Conservation (phyloP, 2,797 vertebrate species). For the Micromesistius poutassou region DNA sequence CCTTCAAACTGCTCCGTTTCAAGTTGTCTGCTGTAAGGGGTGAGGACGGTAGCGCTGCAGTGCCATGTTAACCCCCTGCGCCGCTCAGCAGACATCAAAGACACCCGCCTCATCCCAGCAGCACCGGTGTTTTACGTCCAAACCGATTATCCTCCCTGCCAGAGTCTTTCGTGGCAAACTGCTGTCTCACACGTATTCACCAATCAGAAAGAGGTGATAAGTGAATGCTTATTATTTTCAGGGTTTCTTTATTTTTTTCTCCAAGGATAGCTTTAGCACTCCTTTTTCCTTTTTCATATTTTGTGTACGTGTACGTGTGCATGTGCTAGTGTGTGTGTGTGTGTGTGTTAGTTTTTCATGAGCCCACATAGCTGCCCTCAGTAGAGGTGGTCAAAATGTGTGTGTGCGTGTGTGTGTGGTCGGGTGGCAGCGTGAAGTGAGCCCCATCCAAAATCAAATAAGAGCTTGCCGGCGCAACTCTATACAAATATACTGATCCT, state of each 20-base stretch:
- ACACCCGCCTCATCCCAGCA: neutral
- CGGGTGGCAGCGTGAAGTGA: no score
- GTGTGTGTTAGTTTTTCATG: neutral
- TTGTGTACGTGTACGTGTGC: neutral
- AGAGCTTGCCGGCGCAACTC: neutral
- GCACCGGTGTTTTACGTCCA: neutral
- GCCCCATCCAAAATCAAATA: neutral
- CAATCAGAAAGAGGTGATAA: neutral
- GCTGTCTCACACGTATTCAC: neutral
- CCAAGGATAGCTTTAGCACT: neutral
- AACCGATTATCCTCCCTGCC: neutral
- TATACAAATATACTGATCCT: neutral
- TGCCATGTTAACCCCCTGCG: neutral
- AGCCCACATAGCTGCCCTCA: neutral
- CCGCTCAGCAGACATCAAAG: constrained; percentile 1
- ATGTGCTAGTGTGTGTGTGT: neutral
- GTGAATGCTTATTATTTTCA: neutral
- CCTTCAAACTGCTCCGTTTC: neutral
- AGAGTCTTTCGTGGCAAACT: neutral
- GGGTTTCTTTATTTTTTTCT: neutral
- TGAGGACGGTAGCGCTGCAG: neutral
- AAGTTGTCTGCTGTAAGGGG: neutral
- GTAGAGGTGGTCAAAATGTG: neutral
- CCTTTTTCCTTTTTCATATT: no score
- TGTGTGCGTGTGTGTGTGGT: neutral